Evolutionary conservation across 2,888 invertebrate genomes (phyloP).

Genomic region (Neoaliturus tenellus): DNA sequence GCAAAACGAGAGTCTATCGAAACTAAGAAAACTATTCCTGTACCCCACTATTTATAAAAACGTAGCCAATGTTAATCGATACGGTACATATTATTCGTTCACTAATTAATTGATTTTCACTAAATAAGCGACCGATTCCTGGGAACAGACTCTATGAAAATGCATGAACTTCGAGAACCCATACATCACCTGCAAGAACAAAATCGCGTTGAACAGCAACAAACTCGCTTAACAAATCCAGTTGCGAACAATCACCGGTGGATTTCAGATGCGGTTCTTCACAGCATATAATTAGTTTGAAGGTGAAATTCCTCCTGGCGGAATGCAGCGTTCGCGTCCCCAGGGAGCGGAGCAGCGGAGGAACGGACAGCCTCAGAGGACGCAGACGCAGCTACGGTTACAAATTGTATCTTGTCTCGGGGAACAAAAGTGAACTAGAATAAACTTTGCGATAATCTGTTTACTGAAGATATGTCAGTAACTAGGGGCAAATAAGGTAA

Average conservation of each 20-base stretch:
- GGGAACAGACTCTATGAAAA: not conserved
- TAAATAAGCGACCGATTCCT: not conserved
- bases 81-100: no score
- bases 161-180: not conserved
- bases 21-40: no score
- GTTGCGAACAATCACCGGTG: conserved; percentile 25
- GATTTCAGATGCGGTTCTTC: conserved; percentile 18
- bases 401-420: conserved; percentile 47
- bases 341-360: not conserved
- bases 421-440: conserved; percentile 52
- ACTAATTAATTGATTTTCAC: no score
- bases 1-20: no score
- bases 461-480: conserved; percentile 58
- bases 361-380: not conserved
- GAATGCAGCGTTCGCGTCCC: not conserved
- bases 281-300: conserved; percentile 28
- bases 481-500: conserved; percentile 59
- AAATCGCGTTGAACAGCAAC: not conserved
- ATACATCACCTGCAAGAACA: not conserved
- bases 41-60: no score
- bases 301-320: conserved; percentile 32
- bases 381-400: not conserved
- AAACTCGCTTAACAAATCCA: not conserved
- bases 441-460: conserved; percentile 56
- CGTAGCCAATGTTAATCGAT: no score